Evolutionary conservation across 2,888 invertebrate genomes (phyloP).

Genomic region (Cheilosia grossa): DNA sequence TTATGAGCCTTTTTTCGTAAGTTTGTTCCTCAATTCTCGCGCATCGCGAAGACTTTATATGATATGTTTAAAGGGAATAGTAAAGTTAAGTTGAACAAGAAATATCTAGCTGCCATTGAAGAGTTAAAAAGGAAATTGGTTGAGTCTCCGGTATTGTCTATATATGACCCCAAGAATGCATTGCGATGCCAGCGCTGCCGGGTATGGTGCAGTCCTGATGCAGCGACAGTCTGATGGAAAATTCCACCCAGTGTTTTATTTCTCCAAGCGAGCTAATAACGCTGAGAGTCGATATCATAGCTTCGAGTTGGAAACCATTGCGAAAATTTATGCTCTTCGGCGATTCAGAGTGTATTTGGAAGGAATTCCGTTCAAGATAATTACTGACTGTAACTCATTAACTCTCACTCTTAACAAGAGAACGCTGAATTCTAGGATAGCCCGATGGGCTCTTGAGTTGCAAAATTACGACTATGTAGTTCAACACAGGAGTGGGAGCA

Average conservation of each 20-base stretch:
- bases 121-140: neutral
- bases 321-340: constrained; percentile 77
- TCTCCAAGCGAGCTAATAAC: constrained; percentile 34
- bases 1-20: neutral
- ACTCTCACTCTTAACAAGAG: too few relatives aligned
- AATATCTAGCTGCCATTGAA: neutral
- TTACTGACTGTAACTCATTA: too few relatives aligned
- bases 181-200: constrained; percentile 9
- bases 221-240: constrained; percentile 53
- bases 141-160: neutral
- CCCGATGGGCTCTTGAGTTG: too few relatives aligned
- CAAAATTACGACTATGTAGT: too few relatives aligned
- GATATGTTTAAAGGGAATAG: neutral
- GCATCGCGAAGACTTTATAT: neutral
- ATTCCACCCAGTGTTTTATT: neutral
- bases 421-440: too few relatives aligned
- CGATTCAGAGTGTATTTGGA: too few relatives aligned
- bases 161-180: neutral
- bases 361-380: too few relatives aligned
- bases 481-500: too few relatives aligned
- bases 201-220: constrained; percentile 62
- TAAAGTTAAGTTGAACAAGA: neutral
- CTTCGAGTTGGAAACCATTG: constrained; percentile 35
- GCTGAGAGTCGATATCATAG: constrained; percentile 75
- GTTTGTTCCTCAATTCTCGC: neutral